A percentile compares a stretch with the other conserved stretches of the same genome.
Conservation (phyloP, 2,113 vertebrate genomes). For the Orthochromis indermauri region DNA sequence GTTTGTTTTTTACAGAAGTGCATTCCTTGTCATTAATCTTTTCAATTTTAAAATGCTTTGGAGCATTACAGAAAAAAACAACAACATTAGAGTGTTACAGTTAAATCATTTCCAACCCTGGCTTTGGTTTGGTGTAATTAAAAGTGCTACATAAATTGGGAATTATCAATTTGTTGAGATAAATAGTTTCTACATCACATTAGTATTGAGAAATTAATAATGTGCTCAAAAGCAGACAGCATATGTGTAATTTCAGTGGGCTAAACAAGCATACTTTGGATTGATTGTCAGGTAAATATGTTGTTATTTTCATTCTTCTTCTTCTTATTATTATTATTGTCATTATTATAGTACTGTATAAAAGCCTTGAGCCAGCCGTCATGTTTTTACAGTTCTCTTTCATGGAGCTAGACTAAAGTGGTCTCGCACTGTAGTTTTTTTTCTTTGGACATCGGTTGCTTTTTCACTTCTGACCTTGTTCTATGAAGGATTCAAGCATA, state of each 20-base stretch:
- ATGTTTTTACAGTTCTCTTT: neutral
- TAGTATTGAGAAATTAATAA: neutral
- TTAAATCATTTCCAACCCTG: neutral
- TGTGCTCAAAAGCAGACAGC: neutral
- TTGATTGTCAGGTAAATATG: neutral
- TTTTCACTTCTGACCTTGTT: neutral
- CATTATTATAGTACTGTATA: neutral
- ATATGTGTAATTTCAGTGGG: neutral
- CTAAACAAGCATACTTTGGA: neutral
- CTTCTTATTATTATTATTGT: fast-evolving
- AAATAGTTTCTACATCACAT: neutral
- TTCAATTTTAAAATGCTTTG: neutral
- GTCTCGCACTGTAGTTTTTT: fast-evolving
- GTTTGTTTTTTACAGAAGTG: neutral
- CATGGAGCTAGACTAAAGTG: neutral
- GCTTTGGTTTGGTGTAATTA: neutral
- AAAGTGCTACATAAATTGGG: neutral
- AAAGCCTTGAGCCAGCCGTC: neutral
- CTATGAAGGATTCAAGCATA: neutral
- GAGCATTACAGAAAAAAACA: neutral
- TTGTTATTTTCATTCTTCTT: neutral
- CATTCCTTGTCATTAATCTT: neutral
- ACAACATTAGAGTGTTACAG: neutral
- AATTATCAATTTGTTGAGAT: neutral
- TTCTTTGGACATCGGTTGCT: neutral